These are phyloP conservation scores for Macaca mulatta DNA, from an alignment of 2,113 vertebrate species.

Conservation along the genomic window DNA sequence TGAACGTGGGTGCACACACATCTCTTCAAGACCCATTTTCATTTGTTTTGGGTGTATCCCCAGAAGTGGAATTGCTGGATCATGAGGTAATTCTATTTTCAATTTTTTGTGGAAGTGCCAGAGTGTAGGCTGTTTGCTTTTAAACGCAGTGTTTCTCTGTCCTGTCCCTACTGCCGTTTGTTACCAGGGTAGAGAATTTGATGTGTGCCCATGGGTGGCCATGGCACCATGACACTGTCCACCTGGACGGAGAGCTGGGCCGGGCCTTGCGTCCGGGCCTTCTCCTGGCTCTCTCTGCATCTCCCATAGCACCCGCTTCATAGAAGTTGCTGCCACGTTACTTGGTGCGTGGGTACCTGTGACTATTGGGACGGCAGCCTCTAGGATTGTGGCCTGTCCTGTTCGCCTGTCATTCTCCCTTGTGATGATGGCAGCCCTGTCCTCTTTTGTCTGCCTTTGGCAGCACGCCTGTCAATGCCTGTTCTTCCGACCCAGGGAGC, in stretches of 20 bases:
- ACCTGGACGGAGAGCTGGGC: accelerated
- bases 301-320: accelerated
- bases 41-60: too few species aligned
- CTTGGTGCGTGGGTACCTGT: neutral
- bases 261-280: neutral
- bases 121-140: too few species aligned
- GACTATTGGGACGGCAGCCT: neutral
- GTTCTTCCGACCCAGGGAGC: too few species aligned
- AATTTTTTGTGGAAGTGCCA: too few species aligned
- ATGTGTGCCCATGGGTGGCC: accelerated
- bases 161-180: neutral
- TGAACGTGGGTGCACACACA: too few species aligned
- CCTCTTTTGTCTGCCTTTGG: neutral
- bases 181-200: neutral
- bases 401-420: neutral
- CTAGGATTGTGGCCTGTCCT: neutral
- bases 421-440: neutral
- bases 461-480: accelerated
- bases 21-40: too few species aligned
- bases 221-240: accelerated
- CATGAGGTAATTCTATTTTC: too few species aligned
- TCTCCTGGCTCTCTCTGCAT: too few species aligned
- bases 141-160: too few species aligned
- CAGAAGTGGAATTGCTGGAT: too few species aligned
- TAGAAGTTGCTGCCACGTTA: neutral